These are phyloP conservation scores for Caradrina clavipalpis DNA, from an alignment of 2,888 invertebrate genomes.

Conservation along the genomic window DNA sequence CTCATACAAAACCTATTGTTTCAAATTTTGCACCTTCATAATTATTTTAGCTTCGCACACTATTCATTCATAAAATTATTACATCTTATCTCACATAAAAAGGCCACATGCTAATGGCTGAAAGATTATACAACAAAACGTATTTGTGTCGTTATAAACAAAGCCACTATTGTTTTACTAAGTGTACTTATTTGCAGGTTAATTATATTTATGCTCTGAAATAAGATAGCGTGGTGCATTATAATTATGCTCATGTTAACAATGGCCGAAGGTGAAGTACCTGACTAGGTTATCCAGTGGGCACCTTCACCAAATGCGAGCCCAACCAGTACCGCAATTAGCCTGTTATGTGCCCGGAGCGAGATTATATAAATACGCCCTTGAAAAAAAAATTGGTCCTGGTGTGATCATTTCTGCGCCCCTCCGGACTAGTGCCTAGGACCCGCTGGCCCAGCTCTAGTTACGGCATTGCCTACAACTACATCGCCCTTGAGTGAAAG, in stretches of 20 bases:
- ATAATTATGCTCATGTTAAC: constrained; percentile 40
- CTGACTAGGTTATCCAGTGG: no score
- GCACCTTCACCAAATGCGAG: no score
- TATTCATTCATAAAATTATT: constrained; percentile 62
- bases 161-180: constrained; percentile 57
- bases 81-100: constrained; percentile 56
- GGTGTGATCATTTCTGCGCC: no score
- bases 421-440: no score
- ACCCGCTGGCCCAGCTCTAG: no score
- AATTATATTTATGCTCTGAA: constrained; percentile 32
- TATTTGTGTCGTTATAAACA: constrained; percentile 56
- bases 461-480: no score
- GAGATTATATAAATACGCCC: no score
- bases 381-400: no score
- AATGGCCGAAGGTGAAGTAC: constrained; percentile 34
- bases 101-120: constrained; percentile 54
- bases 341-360: no score
- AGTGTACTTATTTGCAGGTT: constrained; percentile 31
- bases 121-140: constrained; percentile 56
- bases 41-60: constrained; percentile 54
- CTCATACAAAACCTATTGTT: constrained; percentile 53
- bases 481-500: no score
- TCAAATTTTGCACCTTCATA: constrained; percentile 43
- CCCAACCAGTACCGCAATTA: no score
- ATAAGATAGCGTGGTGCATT: constrained; percentile 19